Evolutionary conservation across 2,888 invertebrate species (phyloP).

Genomic region (Phymatocera aterrima): DNA sequence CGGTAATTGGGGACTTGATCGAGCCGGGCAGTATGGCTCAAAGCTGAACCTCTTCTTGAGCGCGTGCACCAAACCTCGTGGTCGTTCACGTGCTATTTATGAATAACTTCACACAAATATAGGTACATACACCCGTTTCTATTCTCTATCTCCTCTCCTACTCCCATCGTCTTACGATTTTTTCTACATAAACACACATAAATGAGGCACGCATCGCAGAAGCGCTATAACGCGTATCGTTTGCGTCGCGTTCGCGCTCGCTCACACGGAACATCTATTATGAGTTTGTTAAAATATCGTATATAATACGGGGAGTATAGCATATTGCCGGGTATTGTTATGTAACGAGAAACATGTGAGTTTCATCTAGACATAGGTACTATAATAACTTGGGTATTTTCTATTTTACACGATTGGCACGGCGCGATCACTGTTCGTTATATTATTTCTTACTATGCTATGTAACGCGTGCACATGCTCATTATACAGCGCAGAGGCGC

Average conservation of each 20-base stretch:
- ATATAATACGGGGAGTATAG: not conserved
- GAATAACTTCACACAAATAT: slow-evolving; percentile 57
- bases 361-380: slow-evolving; percentile 23
- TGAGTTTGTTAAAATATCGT: not conserved
- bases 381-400: slow-evolving; percentile 15
- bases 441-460: not conserved
- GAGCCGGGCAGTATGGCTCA: slow-evolving; percentile 55
- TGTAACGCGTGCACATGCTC: too few species aligned
- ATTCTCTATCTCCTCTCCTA: not conserved
- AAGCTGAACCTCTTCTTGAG: slow-evolving; percentile 26
- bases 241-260: not conserved
- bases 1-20: not conserved
- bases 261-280: not conserved
- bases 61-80: slow-evolving; percentile 60
- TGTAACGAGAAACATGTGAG: slow-evolving; percentile 37
- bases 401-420: slow-evolving; percentile 12
- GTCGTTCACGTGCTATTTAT: slow-evolving; percentile 71
- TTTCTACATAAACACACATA: not conserved
- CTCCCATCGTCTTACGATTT: not conserved
- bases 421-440: not conserved
- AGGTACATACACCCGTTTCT: not conserved
- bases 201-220: not conserved
- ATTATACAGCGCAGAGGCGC: not conserved
- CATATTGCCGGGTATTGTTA: slow-evolving; percentile 38
- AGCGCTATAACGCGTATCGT: not conserved